Conservation (phyloP, 2,888 invertebrate genomes). For the Buathra laborator region DNA sequence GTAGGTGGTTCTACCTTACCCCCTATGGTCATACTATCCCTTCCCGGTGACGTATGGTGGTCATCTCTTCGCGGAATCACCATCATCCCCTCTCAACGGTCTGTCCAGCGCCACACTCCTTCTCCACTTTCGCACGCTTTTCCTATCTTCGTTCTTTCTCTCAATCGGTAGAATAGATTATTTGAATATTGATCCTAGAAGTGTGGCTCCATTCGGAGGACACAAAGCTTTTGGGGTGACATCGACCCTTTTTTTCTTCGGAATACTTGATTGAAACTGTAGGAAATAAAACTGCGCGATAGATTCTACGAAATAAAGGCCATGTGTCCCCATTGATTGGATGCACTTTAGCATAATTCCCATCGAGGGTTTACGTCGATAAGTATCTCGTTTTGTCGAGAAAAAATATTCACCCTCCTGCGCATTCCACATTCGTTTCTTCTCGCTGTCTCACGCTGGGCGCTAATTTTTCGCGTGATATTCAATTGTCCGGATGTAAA, state of each 20-base stretch:
- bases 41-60: constrained; percentile 81
- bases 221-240: constrained; percentile 41
- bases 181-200: constrained; percentile 79
- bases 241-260: constrained; percentile 47
- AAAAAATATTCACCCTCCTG: constrained; percentile 41
- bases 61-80: constrained; percentile 81
- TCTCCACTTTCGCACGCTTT: constrained; percentile 45
- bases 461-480: not conserved
- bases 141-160: constrained; percentile 45
- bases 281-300: not conserved
- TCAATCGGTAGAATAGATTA: constrained; percentile 75
- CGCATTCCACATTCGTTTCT: not conserved
- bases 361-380: constrained; percentile 12
- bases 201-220: not conserved
- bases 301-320: constrained; percentile 22
- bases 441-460: not conserved
- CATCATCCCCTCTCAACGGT: constrained; percentile 67
- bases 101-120: constrained; percentile 25
- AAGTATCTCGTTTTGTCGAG: constrained; percentile 44
- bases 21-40: constrained; percentile 70
- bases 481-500: not conserved
- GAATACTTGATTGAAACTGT: constrained; percentile 19
- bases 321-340: constrained; percentile 72
- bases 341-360: constrained; percentile 69
- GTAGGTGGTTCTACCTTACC: constrained; percentile 77